These are phyloP conservation scores for Hydractinia echinata DNA, from an alignment of 30 jellyfish, hydroid and myxozoan species.

Conservation along the genomic window DNA sequence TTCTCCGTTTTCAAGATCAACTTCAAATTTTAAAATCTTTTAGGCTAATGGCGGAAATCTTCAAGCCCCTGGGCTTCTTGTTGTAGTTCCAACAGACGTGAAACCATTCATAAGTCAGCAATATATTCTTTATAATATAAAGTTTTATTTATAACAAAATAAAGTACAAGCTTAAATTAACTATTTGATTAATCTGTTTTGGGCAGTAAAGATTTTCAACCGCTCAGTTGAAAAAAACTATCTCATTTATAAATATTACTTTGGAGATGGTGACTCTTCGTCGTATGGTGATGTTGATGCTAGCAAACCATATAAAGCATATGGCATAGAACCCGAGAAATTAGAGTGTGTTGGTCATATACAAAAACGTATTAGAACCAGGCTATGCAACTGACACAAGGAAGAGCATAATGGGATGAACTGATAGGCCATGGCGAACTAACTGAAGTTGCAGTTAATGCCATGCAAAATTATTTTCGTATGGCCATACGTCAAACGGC, in stretches of 20 bases:
- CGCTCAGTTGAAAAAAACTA: not conserved
- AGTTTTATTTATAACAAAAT: too few species aligned
- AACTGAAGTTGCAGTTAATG: conserved; percentile 9
- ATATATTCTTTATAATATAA: too few species aligned
- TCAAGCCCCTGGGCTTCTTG: too few species aligned
- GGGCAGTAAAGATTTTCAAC: not conserved
- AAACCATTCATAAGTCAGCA: too few species aligned
- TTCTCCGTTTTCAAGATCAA: too few species aligned
- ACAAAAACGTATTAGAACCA: conserved; percentile 26
- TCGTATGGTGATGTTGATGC: conserved; percentile 24
- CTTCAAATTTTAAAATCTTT: too few species aligned
- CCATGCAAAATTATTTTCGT: conserved; percentile 2
- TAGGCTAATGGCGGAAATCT: too few species aligned
- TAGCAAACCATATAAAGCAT: conserved; percentile 30
- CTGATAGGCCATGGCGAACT: conserved; percentile 9
- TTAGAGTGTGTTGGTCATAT: not conserved
- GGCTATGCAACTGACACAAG: not conserved
- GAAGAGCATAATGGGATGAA: conserved; percentile 10
- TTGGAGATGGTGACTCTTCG: conserved; percentile 41
- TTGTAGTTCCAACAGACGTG: too few species aligned
- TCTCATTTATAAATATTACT: not conserved
- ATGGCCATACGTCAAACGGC: conserved; percentile 23
- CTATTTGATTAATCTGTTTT: not conserved
- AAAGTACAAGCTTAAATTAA: too few species aligned
- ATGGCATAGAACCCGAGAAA: conserved; percentile 17